A percentile compares a stretch with the other conserved stretches of the same genome.
phyloP scores from a whole-genome alignment of 1,140 invertebrate species.

The Maniola jurtina region DNA sequence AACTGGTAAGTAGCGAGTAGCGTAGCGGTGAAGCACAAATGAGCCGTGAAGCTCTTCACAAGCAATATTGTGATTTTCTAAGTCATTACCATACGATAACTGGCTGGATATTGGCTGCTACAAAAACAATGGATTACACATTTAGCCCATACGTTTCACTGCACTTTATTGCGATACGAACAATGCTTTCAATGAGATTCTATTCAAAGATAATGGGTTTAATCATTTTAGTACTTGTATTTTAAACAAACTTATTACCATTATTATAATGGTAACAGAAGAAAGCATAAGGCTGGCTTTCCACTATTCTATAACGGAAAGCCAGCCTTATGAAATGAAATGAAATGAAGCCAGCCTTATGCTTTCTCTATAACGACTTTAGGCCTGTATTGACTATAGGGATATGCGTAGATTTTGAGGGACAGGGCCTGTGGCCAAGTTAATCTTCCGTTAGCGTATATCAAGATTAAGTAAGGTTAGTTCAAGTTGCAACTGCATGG shows the following conservation, averaged over 20 bases:
- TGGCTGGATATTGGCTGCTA: conserved; percentile 31
- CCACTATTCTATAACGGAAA: no score
- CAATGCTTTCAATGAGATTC: conserved; percentile 10
- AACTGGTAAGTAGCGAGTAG: conserved; percentile 16
- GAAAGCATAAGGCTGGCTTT: no score
- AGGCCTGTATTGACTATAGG: no score
- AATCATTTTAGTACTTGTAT: background rate
- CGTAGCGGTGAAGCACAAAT: conserved; percentile 33
- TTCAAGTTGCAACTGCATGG: no score
- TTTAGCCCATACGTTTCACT: conserved; percentile 4
- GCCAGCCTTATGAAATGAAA: no score
- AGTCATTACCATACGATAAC: conserved; percentile 44
- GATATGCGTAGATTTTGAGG: no score
- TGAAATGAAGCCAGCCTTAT: no score
- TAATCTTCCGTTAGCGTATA: no score
- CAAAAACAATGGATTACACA: conserved; percentile 31
- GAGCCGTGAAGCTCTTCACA: conserved; percentile 47
- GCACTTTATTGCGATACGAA: conserved; percentile 7
- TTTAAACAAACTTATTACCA: background rate
- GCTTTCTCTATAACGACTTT: no score
- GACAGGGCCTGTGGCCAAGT: no score
- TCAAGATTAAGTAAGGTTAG: no score
- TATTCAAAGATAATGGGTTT: conserved; percentile 11
- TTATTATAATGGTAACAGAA: background rate
- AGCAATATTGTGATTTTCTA: conserved; percentile 46